Evolutionary conservation across 2,797 vertebrate species (phyloP).

Genomic region (Parambassis ranga): DNA sequence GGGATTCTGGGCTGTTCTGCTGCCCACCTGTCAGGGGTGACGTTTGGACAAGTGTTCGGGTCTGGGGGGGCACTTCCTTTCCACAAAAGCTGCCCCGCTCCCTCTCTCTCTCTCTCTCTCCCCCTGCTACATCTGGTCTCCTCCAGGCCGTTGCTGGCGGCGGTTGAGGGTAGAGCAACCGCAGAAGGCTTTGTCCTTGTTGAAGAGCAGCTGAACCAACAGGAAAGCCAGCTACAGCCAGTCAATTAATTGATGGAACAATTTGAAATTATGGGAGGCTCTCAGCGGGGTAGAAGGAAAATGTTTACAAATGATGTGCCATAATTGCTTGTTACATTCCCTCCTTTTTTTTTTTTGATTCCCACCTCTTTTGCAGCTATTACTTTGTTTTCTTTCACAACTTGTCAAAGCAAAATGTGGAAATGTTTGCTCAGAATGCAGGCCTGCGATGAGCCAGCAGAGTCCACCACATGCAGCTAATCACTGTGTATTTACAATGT

Average conservation of each 20-base stretch:
- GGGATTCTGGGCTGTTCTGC: constrained; percentile 35
- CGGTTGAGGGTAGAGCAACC: constrained; percentile 49
- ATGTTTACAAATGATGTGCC: constrained; percentile 65
- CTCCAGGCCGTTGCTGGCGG: constrained; percentile 46
- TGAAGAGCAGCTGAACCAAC: constrained; percentile 79
- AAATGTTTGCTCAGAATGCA: constrained; percentile 57
- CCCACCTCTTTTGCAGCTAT: constrained; percentile 1
- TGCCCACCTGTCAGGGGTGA: constrained; percentile 65
- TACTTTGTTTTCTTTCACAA: constrained; percentile 53
- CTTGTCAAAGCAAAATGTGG: constrained; percentile 52
- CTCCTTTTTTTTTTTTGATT: not conserved
- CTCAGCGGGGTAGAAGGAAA: constrained; percentile 59
- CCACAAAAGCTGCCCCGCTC: constrained; percentile 40
- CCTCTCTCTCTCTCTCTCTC: constrained; percentile 10
- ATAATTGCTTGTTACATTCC: constrained; percentile 49
- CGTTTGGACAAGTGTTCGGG: constrained; percentile 64
- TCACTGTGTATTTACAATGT: constrained; percentile 69
- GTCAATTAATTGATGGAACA: constrained; percentile 74
- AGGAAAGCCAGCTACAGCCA: constrained; percentile 63
- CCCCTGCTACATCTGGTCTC: constrained; percentile 62
- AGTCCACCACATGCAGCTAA: constrained; percentile 69
- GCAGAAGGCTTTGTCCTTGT: constrained; percentile 61
- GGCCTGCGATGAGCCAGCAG: constrained; percentile 25
- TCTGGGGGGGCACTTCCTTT: constrained; percentile 67
- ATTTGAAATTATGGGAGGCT: constrained; percentile 65